Percentiles rank a stretch among this genome's conserved stretches.
These are phyloP conservation scores for Austrofundulus limnaeus DNA, from an alignment of 2,113 vertebrate genomes.

Conservation along the genomic window DNA sequence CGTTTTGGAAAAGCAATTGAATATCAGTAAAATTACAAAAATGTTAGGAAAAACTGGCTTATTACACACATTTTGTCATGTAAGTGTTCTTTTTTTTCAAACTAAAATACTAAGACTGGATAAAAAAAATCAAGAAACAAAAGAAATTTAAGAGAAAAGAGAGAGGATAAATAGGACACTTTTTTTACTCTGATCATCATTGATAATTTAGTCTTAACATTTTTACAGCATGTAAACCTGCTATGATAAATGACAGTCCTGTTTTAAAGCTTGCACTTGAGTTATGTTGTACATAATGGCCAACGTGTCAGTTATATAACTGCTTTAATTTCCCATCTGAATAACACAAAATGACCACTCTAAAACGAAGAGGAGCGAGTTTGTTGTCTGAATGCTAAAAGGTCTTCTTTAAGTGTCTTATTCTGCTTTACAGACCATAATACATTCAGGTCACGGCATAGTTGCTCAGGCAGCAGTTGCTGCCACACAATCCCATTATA, in stretches of 20 bases:
- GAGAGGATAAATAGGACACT: not conserved
- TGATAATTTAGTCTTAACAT: not conserved
- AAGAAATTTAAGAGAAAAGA: not conserved
- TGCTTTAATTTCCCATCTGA: constrained; percentile 26
- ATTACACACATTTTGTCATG: not conserved
- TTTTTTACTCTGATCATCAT: no score
- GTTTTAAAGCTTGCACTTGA: not conserved
- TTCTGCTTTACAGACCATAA: constrained; percentile 40
- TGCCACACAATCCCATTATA: constrained; percentile 65
- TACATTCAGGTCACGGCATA: constrained; percentile 62
- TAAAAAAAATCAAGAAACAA: not conserved
- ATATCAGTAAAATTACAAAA: no score
- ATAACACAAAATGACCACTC: constrained; percentile 28
- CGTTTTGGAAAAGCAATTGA: no score
- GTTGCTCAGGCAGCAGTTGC: constrained; percentile 45
- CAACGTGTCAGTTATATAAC: constrained; percentile 38
- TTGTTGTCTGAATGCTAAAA: constrained; percentile 39
- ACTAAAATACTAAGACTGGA: not conserved
- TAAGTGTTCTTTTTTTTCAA: not conserved
- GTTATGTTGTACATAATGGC: constrained; percentile 11
- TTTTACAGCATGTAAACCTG: not conserved
- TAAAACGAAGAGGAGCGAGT: constrained; percentile 12
- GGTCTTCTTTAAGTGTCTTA: constrained; percentile 13
- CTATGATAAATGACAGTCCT: not conserved
- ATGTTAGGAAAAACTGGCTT: no score